Conservation (phyloP, 2,888 invertebrate species). For the Apodemia hepburni region DNA sequence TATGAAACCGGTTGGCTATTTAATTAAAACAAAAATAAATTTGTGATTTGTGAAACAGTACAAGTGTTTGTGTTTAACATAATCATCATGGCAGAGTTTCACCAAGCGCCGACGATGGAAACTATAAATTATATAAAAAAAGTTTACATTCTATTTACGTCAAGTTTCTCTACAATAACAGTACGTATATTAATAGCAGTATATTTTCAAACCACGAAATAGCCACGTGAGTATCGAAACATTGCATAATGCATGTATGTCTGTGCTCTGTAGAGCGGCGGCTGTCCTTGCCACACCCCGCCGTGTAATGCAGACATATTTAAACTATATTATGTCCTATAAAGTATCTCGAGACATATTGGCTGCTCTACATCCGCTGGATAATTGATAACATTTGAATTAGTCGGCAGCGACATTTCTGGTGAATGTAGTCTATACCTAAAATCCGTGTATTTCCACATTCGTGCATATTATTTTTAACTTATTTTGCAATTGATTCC, state of each 20-base stretch:
- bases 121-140: too few relatives aligned
- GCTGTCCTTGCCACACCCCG: conserved; percentile 4
- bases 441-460: background rate
- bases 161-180: background rate
- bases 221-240: conserved; percentile 26
- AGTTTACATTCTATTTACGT: background rate
- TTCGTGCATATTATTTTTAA: background rate
- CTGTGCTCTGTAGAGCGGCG: background rate
- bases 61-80: too few relatives aligned
- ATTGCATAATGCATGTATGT: conserved; percentile 30
- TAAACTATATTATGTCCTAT: conserved; percentile 9
- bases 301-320: conserved; percentile 10
- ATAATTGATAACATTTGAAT: conserved; percentile 4
- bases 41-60: too few relatives aligned
- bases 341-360: conserved; percentile 11
- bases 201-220: conserved; percentile 16
- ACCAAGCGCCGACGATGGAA: too few relatives aligned
- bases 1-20: too few relatives aligned
- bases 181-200: background rate
- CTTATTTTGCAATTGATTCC: too few relatives aligned
- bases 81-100: too few relatives aligned
- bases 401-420: background rate
- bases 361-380: conserved; percentile 10
- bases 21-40: too few relatives aligned
- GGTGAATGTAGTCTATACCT: background rate